These are phyloP conservation scores for Vanessa cardui DNA, from an alignment of 2,888 invertebrate species.

Conservation along the genomic window DNA sequence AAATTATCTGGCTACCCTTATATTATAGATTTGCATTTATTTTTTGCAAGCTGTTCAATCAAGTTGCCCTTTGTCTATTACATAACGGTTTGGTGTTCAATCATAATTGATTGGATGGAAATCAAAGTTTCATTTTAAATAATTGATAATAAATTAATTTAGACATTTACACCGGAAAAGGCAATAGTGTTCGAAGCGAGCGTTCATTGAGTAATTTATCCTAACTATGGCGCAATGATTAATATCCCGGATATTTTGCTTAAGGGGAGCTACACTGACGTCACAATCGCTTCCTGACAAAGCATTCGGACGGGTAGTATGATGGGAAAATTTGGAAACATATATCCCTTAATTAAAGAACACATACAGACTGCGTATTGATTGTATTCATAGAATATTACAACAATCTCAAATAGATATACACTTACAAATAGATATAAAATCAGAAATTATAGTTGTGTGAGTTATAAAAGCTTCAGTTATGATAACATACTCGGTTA, in stretches of 20 bases:
- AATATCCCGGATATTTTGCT: conserved; percentile 75
- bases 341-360: conserved; percentile 18
- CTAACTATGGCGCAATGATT: conserved; percentile 73
- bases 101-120: background rate
- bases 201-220: conserved; percentile 74
- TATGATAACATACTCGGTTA: too few species aligned
- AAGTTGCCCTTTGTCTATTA: too few species aligned
- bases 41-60: too few species aligned
- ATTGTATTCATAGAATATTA: background rate
- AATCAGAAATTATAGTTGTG: too few species aligned
- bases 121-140: conserved; percentile 54
- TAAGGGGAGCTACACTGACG: conserved; percentile 56
- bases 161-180: conserved; percentile 70
- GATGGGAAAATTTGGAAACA: conserved; percentile 21
- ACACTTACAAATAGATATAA: too few species aligned
- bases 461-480: too few species aligned
- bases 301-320: conserved; percentile 31
- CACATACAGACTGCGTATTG: background rate
- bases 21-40: too few species aligned
- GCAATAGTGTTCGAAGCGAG: conserved; percentile 61
- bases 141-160: conserved; percentile 59
- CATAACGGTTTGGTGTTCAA: background rate
- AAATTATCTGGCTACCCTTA: too few species aligned
- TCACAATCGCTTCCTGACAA: conserved; percentile 43
- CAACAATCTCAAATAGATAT: too few species aligned